Evolutionary conservation across 2,888 invertebrate species (phyloP), one percentile per base, ranked within the genome.

Genomic region (Cheilosia pagana): DNA sequence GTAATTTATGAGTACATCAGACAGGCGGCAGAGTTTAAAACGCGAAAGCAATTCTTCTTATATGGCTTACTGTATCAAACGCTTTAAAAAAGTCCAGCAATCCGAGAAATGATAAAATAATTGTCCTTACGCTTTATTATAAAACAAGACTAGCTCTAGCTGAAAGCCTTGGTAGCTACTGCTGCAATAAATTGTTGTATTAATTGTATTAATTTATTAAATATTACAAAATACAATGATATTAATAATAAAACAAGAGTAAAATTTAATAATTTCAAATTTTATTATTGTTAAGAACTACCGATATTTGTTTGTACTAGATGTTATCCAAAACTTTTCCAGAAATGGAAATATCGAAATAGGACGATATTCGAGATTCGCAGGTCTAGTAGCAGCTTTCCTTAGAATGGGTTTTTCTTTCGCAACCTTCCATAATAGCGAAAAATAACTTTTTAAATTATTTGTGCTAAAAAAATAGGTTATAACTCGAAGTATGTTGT

Each of bases 381-480:
- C n/a, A 6, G 1, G 4, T 41, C 41, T 5, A n/a, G 41, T n/a
- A 41, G 6, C 41, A 5, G n/a, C 6, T 41, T n/a, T 41, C n/a
- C 23, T 41, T 5, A 14, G n/a, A 41, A 41, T 7, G 0, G 41
- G 41, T 41, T 6, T 41, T 41, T 6, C 41, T n/a, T 35, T 57
- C 12, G 55, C 31, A n/a, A 25, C 10, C 14, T 57, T 35, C 50
- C 39, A 50, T 21, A 50, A 2, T 7, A 1, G 14, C 6, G 45
- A 45, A 28, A 60, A 60, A 41, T 41, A 25, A 8, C 16, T 62
- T 1, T 10, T 62, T 28, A 23, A n/a, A 35, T 39, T n/a, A 12
- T n/a, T 7, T 2, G 70, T 60, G 12, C 60, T 41, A 31, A 70
- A 59, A 23, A 48, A 39, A 4, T 70, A 39, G 1, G 70, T 59